phyloP scores from a whole-genome alignment of 2,113 vertebrate species.

The Arizona elegans region DNA sequence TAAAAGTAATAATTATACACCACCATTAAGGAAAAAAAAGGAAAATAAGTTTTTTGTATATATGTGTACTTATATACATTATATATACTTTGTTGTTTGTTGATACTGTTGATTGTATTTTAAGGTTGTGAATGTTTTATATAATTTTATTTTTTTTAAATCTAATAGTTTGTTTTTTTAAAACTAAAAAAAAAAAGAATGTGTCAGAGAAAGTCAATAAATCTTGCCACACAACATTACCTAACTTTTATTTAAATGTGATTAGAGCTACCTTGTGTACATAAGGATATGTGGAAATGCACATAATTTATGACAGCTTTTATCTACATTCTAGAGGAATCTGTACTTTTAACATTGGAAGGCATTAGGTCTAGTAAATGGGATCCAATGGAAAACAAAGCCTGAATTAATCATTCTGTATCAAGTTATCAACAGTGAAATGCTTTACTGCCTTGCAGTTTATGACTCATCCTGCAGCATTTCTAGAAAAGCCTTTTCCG shows the following conservation, averaged over 20 bases:
- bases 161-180: too few relatives aligned
- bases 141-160: too few relatives aligned
- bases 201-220: background rate
- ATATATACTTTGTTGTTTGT: too few relatives aligned
- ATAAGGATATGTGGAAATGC: background rate
- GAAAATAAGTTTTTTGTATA: too few relatives aligned
- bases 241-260: background rate
- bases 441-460: constrained; percentile 53
- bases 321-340: background rate
- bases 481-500: constrained; percentile 61
- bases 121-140: too few relatives aligned
- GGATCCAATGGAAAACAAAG: constrained; percentile 6
- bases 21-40: too few relatives aligned
- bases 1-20: too few relatives aligned
- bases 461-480: constrained; percentile 70
- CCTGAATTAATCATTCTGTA: constrained; percentile 36
- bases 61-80: too few relatives aligned
- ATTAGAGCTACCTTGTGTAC: background rate
- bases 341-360: background rate
- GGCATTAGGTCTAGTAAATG: constrained; percentile 40
- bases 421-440: constrained; percentile 37
- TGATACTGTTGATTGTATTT: too few relatives aligned
- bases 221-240: background rate
- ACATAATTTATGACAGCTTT: background rate
- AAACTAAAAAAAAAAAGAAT: background rate